Conservation (phyloP, 1,140 invertebrate species). For the Leptopilina boulardi region DNA sequence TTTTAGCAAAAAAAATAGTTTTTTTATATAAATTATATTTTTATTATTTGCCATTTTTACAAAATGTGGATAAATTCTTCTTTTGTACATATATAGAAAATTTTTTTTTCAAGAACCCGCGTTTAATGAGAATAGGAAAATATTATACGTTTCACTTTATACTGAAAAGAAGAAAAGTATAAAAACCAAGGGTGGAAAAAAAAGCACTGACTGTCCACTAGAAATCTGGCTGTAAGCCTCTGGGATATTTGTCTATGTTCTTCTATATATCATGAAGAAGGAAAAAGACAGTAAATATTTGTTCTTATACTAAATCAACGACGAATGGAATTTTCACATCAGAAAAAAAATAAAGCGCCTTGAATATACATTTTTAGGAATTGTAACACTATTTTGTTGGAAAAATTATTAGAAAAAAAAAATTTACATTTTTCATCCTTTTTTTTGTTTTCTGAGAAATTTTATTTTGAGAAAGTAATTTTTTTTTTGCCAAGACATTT, state of each 20-base stretch:
- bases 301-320: slow-evolving; percentile 15
- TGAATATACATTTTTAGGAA: not conserved
- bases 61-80: not conserved
- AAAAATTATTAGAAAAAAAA: too few relatives aligned
- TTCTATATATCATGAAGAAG: not conserved
- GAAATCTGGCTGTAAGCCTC: slow-evolving; percentile 23
- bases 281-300: slow-evolving; percentile 28
- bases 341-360: not conserved
- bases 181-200: not conserved
- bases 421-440: too few relatives aligned
- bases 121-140: not conserved
- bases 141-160: slow-evolving; percentile 20
- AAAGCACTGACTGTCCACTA: slow-evolving; percentile 7
- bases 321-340: slow-evolving; percentile 2
- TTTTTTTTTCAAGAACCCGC: not conserved
- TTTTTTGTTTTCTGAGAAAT: too few relatives aligned
- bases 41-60: too few relatives aligned
- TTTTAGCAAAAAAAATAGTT: too few relatives aligned
- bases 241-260: slow-evolving; percentile 16
- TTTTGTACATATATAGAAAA: too few relatives aligned
- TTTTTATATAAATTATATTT: too few relatives aligned
- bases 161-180: not conserved
- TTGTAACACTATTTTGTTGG: not conserved
- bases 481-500: too few relatives aligned
- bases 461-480: not conserved